Percentiles rank a stretch among this genome's conserved stretches.
Evolutionary conservation across 92 coral and sea anemone species (phyloP).

Genomic region (Epizoanthus ramosus): DNA sequence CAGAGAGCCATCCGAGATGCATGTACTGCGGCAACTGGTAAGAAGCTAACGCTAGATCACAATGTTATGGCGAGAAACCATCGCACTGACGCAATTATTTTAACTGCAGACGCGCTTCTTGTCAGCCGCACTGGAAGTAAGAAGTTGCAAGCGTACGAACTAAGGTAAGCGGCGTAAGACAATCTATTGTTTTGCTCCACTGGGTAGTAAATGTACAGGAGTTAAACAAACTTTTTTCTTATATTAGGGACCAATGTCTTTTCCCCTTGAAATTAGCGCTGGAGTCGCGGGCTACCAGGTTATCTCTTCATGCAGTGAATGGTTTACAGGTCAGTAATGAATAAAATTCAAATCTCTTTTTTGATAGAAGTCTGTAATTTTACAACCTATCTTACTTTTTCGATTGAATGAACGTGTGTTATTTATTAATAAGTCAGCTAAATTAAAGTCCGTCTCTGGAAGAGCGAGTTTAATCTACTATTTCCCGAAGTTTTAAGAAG

Average conservation of each 20-base stretch:
- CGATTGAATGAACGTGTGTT: constrained; percentile 42
- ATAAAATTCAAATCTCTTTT: constrained; percentile 12
- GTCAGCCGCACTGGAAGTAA: constrained; percentile 83
- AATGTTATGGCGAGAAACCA: neutral
- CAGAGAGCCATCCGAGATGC: constrained; percentile 90
- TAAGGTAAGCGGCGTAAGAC: constrained; percentile 65
- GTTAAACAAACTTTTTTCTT: constrained; percentile 33
- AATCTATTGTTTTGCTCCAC: constrained; percentile 58
- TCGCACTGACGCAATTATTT: neutral
- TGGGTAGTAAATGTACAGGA: constrained; percentile 62
- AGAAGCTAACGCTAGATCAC: constrained; percentile 31
- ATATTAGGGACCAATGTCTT: constrained; percentile 86
- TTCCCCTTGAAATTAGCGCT: constrained; percentile 89
- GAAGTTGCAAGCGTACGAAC: constrained; percentile 84
- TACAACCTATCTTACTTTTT: neutral
- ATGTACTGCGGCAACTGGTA: constrained; percentile 94
- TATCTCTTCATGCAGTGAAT: constrained; percentile 82
- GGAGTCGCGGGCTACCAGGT: constrained; percentile 89
- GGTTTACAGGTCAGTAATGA: constrained; percentile 83
- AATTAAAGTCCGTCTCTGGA: constrained; percentile 34
- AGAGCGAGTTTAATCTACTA: constrained; percentile 35
- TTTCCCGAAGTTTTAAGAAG: constrained; percentile 10
- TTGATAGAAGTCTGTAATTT: constrained; percentile 14
- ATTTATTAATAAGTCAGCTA: constrained; percentile 58
- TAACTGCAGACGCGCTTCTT: constrained; percentile 79